Evolutionary conservation across 2,797 vertebrate species (phyloP).

Genomic region (Schizopygopsis pylzovi): DNA sequence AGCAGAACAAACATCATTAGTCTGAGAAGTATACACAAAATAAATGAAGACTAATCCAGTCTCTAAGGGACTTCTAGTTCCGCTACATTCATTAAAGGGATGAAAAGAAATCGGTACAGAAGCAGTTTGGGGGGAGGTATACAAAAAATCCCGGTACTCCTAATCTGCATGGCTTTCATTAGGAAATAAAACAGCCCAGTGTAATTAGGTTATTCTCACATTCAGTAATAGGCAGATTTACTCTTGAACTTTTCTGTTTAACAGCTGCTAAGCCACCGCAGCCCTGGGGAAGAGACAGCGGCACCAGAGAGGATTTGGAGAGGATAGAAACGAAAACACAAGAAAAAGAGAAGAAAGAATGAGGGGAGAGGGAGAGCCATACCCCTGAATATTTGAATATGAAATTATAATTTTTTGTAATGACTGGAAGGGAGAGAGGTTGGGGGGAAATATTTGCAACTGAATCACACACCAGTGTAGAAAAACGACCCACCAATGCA

Average conservation of each 20-base stretch:
- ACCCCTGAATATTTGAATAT: conserved; percentile 45
- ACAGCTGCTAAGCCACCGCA: conserved; percentile 63
- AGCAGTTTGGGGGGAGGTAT: conserved; percentile 27
- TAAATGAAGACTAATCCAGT: conserved; percentile 53
- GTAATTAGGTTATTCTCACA: conserved; percentile 75
- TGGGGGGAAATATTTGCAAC: neutral
- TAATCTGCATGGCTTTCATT: conserved; percentile 67
- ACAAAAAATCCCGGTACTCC: conserved; percentile 17
- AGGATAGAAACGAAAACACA: conserved; percentile 68
- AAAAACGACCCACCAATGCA: neutral
- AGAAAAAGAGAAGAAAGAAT: conserved; percentile 47
- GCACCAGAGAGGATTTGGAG: conserved; percentile 76
- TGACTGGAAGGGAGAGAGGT: conserved; percentile 5
- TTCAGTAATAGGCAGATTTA: conserved; percentile 63
- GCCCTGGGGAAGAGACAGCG: conserved; percentile 77
- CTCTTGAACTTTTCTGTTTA: conserved; percentile 59
- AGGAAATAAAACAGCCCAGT: conserved; percentile 74
- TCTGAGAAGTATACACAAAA: conserved; percentile 49
- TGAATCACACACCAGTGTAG: neutral
- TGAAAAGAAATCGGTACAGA: conserved; percentile 34
- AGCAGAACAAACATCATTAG: conserved; percentile 62
- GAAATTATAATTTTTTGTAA: conserved; percentile 20
- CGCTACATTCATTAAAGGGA: conserved; percentile 56
- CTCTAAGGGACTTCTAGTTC: conserved; percentile 54
- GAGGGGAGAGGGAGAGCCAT: conserved; percentile 31